phyloP scores from a whole-genome alignment of 2,888 invertebrate species.

The Anthoptus insignis region DNA sequence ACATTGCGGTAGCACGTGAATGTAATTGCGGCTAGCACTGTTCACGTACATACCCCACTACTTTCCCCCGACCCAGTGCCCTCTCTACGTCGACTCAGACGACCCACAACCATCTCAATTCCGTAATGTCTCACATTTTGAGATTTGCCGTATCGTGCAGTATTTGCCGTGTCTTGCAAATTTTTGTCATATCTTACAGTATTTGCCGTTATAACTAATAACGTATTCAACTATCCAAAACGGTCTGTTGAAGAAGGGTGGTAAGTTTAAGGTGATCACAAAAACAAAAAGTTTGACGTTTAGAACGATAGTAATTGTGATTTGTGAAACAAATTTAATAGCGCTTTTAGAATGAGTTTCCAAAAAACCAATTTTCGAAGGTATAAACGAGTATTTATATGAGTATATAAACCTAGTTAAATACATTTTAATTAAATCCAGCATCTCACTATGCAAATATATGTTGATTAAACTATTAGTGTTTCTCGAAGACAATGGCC shows the following conservation, averaged over 20 bases:
- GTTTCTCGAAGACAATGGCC: no score
- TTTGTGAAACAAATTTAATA: no score
- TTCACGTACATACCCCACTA: constrained; percentile 72
- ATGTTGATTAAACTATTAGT: no score
- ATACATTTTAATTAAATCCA: no score
- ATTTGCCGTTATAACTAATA: constrained; percentile 71
- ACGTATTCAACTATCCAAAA: constrained; percentile 60
- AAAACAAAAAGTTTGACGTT: neutral
- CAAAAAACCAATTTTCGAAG: no score
- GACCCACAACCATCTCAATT: constrained; percentile 79
- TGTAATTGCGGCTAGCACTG: constrained; percentile 74
- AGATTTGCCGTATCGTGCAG: constrained; percentile 69
- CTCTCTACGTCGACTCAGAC: constrained; percentile 68
- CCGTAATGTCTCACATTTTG: constrained; percentile 79
- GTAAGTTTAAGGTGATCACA: no score
- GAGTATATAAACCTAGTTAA: no score
- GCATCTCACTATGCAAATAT: no score
- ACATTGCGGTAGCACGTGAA: constrained; percentile 52
- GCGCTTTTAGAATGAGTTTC: no score
- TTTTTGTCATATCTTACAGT: no score
- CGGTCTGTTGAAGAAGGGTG: constrained; percentile 53
- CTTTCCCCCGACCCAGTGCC: constrained; percentile 86
- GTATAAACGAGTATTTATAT: no score
- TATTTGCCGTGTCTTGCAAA: constrained; percentile 69
- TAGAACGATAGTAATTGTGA: neutral